phyloP scores from a whole-genome alignment of 2,113 vertebrate species.

The Chlorodrepanis virens region DNA sequence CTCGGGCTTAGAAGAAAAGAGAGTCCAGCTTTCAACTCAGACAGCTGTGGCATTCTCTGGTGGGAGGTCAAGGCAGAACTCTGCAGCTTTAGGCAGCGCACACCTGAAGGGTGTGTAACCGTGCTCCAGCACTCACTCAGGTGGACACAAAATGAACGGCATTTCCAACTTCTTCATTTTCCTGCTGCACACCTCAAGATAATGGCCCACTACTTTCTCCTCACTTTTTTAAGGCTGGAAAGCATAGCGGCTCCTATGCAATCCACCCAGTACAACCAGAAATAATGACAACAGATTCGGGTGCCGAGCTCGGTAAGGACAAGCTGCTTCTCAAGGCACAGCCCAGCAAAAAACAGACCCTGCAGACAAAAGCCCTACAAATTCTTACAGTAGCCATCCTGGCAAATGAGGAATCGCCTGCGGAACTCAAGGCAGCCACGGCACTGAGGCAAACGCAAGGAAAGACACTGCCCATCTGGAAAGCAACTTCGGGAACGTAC shows the following conservation, averaged over 20 bases:
- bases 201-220: background rate
- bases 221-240: background rate
- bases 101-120: background rate
- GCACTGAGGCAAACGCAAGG: background rate
- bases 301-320: background rate
- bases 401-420: background rate
- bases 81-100: background rate
- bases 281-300: background rate
- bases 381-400: background rate
- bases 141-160: background rate
- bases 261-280: background rate
- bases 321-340: background rate
- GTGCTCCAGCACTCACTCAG: background rate
- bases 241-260: fast-evolving
- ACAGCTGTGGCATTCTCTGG: background rate
- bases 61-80: background rate
- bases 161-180: background rate
- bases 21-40: background rate
- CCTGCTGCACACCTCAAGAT: background rate
- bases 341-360: background rate
- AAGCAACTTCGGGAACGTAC: background rate
- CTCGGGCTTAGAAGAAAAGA: background rate
- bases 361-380: background rate
- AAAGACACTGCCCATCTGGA: background rate
- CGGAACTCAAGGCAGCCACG: background rate